Conservation (phyloP, 2,797 vertebrate genomes). For the Pangasius macronema region DNA sequence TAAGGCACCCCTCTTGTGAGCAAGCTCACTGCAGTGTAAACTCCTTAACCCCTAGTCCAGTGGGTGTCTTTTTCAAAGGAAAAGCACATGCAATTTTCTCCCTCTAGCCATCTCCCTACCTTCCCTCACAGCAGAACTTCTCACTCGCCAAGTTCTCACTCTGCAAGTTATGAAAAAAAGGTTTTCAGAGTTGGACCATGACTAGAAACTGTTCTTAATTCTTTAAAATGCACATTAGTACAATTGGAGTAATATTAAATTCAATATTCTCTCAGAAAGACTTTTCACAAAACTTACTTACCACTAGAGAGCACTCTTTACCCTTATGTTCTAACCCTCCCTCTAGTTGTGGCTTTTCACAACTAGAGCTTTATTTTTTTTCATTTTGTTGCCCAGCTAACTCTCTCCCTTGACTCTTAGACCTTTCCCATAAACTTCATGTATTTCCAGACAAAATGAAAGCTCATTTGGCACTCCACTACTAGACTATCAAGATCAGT, state of each 20-base stretch:
- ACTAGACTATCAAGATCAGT: not conserved
- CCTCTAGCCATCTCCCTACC: not conserved
- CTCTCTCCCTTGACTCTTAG: not conserved
- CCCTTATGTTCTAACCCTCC: conserved; percentile 44
- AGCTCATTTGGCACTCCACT: not conserved
- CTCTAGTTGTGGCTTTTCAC: conserved; percentile 13
- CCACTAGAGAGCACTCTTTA: conserved; percentile 63
- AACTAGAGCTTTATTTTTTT: not conserved
- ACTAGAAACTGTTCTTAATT: not conserved
- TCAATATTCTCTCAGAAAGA: conserved; percentile 15
- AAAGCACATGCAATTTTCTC: conserved; percentile 12
- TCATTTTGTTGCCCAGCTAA: conserved; percentile 26
- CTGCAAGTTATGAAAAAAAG: not conserved
- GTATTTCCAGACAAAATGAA: conserved; percentile 16
- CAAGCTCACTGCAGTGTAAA: conserved; percentile 58
- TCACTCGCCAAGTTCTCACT: not conserved
- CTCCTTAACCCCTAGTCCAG: conserved; percentile 25
- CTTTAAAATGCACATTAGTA: not conserved
- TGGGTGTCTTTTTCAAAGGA: conserved; percentile 2
- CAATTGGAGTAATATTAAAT: not conserved
- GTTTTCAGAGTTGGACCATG: not conserved
- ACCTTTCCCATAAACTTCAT: not conserved
- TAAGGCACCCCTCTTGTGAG: conserved; percentile 48
- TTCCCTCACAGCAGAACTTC: not conserved
- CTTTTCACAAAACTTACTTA: conserved; percentile 5